These are phyloP conservation scores for Ageneiosus marmoratus DNA, from an alignment of 2,113 vertebrate species.

Conservation along the genomic window DNA sequence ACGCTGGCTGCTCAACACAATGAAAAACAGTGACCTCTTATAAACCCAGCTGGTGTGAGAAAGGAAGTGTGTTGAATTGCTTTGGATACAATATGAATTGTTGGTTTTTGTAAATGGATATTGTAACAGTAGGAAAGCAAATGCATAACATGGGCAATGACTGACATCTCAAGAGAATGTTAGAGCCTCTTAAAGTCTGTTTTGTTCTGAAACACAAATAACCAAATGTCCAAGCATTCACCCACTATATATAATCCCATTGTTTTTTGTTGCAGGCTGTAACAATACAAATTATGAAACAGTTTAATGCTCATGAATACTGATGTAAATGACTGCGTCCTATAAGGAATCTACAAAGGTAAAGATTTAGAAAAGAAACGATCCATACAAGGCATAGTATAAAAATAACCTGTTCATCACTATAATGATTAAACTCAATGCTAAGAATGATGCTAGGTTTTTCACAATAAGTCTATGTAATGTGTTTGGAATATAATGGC, in stretches of 20 bases:
- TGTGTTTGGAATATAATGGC: neutral
- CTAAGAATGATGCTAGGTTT: neutral
- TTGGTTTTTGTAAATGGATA: neutral
- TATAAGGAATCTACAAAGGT: neutral
- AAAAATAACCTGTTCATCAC: neutral
- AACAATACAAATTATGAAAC: neutral
- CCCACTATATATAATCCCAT: neutral
- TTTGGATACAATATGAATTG: neutral
- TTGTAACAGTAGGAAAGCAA: too few species aligned
- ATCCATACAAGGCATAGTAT: neutral
- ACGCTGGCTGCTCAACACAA: slow-evolving; percentile 62
- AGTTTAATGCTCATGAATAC: neutral
- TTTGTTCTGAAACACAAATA: neutral
- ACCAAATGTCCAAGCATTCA: neutral
- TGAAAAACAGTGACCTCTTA: slow-evolving; percentile 51
- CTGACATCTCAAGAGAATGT: neutral
- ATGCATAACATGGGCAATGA: neutral
- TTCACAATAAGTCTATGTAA: neutral
- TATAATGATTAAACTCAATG: neutral
- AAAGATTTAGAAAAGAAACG: neutral
- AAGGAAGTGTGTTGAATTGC: neutral
- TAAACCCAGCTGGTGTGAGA: slow-evolving; percentile 39
- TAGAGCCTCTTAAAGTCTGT: neutral
- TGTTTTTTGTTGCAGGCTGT: neutral
- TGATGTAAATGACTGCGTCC: neutral